These are phyloP conservation scores for Cavia aperea DNA, from an alignment of 2,113 vertebrate species.

Conservation along the genomic window DNA sequence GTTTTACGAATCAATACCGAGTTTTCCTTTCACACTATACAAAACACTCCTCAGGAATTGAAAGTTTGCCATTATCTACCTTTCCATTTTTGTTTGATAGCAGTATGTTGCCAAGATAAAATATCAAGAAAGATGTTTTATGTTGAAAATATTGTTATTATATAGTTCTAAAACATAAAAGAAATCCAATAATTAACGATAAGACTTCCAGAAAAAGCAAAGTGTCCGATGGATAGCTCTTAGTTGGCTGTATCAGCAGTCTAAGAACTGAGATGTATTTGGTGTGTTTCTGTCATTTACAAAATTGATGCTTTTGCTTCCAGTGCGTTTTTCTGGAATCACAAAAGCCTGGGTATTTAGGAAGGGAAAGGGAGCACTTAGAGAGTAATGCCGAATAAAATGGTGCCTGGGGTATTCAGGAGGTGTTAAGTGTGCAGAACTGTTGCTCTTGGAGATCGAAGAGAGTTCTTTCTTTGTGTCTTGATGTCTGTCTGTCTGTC, in stretches of 20 bases:
- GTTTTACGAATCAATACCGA: background rate
- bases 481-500: background rate
- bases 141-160: background rate
- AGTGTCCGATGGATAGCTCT: background rate
- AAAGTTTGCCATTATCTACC: background rate
- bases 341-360: background rate
- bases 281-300: background rate
- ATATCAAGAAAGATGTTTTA: background rate
- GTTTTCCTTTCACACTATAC: slow-evolving; percentile 22
- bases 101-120: background rate
- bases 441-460: background rate
- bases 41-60: background rate
- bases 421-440: background rate
- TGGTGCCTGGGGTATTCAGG: background rate
- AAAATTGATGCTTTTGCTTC: slow-evolving; percentile 9
- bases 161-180: background rate
- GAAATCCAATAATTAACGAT: background rate
- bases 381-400: background rate
- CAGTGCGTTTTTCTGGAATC: background rate
- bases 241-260: background rate
- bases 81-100: background rate
- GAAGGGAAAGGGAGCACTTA: background rate
- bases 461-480: background rate
- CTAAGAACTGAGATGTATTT: background rate
- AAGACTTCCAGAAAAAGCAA: background rate